Evolutionary conservation across 2,888 invertebrate genomes (phyloP), one percentile per base, ranked within the genome.

Genomic region (Epistrophe eligans): DNA sequence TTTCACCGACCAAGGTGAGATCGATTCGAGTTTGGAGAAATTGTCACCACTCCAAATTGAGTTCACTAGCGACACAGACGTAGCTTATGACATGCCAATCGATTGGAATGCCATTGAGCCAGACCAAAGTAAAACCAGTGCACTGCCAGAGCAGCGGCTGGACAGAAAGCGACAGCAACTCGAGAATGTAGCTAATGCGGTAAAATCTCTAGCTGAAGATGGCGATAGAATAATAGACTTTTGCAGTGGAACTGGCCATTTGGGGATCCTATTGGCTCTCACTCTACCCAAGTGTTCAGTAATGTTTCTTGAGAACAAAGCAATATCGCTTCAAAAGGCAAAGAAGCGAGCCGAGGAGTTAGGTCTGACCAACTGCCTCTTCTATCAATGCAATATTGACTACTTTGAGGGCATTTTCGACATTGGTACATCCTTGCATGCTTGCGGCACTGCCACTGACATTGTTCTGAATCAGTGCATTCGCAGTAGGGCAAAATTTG

Each of bases 401-500:
- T 98, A 98, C 91, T 98, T 97, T 91, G 94, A 94, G 92, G 95
- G 97, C 0, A 91, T 94, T 66, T 97, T 98, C 93, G 95, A 98
- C 90, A 95, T 99, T 82, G 99, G 99, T 0, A 95, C 97, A 45
- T 97, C 97, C 5, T 93, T 99, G 43, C 99, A 99, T 93, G 99
- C 98, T 4, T 99, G 99, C 93, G 99, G 99, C 0, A 96, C 97
- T 13, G 98, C 98, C 1, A 98, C 98, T 2, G 99, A 99, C 93
- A 94, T 99, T 84, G 98, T 99, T 0, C 94, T 99, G 67, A 95
- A 96, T 89, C 96, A 96, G 91, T 99, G 99, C 91, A 94, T 97
- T 15, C 93, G 94, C 62, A 95, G 94, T 15, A 94, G 94, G 77
- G 98, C 98, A 0, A 95, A 96, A 88, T 98, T 99, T 93, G 96